Evolutionary conservation across 2,113 vertebrate genomes (phyloP).

Genomic region (Ciconia boyciana): DNA sequence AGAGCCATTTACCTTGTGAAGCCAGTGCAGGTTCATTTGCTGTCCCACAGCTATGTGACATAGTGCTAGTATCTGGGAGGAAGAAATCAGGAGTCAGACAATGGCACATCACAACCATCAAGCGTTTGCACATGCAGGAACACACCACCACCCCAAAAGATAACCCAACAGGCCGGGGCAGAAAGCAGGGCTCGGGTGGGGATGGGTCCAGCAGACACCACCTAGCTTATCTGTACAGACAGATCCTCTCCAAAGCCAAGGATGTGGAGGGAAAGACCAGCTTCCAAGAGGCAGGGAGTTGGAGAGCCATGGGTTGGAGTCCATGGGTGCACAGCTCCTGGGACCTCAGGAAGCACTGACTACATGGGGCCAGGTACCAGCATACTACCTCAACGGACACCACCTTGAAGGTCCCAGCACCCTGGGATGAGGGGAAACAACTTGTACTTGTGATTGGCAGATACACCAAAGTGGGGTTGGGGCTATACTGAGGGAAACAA

Average conservation of each 20-base stretch:
- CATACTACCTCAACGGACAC: not conserved
- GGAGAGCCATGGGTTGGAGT: not conserved
- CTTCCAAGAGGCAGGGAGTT: not conserved
- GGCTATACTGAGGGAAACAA: not conserved
- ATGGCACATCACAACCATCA: not conserved
- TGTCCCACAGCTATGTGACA: slow-evolving; percentile 93
- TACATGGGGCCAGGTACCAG: not conserved
- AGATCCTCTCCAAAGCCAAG: not conserved
- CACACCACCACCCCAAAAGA: not conserved
- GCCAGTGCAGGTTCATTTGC: slow-evolving; percentile 96
- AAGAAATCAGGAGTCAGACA: not conserved
- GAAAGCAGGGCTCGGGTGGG: not conserved
- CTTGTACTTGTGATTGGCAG: not conserved
- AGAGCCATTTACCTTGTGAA: slow-evolving; percentile 87
- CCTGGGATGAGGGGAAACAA: not conserved
- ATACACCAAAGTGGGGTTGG: not conserved
- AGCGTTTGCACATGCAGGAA: fast-evolving
- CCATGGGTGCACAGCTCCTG: not conserved
- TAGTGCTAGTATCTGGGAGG: slow-evolving; percentile 86
- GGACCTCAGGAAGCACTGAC: not conserved
- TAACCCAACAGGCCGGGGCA: not conserved
- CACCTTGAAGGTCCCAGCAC: not conserved
- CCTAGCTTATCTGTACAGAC: not conserved
- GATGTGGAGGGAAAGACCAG: not conserved
- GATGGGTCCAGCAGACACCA: not conserved